phyloP scores from a whole-genome alignment of 2,797 vertebrate species.

The Cuniculus paca region DNA sequence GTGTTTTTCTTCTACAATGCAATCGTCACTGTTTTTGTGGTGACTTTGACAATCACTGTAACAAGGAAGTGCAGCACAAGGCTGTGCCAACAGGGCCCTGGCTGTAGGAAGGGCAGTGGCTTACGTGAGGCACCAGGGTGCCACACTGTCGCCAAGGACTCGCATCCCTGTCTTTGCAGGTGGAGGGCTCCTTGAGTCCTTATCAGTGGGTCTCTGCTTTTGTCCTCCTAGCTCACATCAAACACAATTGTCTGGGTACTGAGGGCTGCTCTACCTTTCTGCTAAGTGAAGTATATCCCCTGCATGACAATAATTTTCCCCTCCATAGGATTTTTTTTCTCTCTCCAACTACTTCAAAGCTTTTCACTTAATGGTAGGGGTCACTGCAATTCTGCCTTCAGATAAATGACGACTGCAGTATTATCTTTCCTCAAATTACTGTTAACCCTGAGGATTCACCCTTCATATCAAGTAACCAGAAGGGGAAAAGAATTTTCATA shows the following conservation, averaged over 20 bases:
- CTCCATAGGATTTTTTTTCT: neutral
- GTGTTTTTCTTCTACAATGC: neutral
- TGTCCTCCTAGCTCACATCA: neutral
- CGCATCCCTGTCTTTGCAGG: neutral
- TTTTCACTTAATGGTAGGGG: neutral
- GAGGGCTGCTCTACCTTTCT: neutral
- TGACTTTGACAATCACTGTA: neutral
- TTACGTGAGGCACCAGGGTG: accelerated
- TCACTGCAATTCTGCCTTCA: neutral
- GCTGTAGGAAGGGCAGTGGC: accelerated
- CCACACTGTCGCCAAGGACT: accelerated
- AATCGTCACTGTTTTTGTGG: neutral
- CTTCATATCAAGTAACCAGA: neutral
- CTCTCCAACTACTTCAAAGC: neutral
- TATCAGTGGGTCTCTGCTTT: neutral
- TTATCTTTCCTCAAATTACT: neutral
- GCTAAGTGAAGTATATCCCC: neutral
- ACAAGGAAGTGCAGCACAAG: neutral
- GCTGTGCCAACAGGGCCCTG: neutral
- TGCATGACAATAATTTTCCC: neutral
- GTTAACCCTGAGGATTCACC: neutral
- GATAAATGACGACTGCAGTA: neutral
- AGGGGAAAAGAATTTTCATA: neutral
- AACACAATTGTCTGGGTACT: neutral
- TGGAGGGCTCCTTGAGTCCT: accelerated